A percentile compares a stretch with the other conserved stretches of the same genome.
Evolutionary conservation across 1,140 invertebrate genomes (phyloP).

Genomic region (Bombus huntii): DNA sequence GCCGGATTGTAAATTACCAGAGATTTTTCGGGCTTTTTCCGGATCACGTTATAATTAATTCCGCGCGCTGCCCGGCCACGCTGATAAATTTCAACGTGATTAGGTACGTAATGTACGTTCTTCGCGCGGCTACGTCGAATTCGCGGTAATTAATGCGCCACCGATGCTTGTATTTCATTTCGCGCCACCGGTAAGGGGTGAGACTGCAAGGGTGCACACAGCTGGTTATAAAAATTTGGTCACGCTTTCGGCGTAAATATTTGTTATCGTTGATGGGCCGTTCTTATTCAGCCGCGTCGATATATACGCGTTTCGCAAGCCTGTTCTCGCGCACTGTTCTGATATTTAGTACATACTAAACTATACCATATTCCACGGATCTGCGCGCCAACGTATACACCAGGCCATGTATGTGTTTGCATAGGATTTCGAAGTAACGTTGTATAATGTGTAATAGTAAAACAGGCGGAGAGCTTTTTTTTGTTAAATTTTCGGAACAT

Average conservation of each 20-base stretch:
- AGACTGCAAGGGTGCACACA: neutral
- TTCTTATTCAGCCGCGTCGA: neutral
- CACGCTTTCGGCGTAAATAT: slow-evolving; percentile 12
- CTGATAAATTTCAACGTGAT: slow-evolving; percentile 23
- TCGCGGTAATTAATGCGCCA: slow-evolving; percentile 12
- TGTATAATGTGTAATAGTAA: neutral
- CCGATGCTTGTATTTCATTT: neutral
- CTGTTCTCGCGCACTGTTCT: neutral
- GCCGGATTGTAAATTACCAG: slow-evolving; percentile 27
- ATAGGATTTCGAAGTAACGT: neutral
- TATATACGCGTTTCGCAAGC: neutral
- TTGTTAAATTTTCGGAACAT: neutral
- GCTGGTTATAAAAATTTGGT: slow-evolving; percentile 9
- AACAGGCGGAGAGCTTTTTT: neutral
- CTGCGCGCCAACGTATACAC: neutral
- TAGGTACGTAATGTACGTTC: slow-evolving; percentile 8
- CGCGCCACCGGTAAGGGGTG: neutral
- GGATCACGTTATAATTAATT: slow-evolving; percentile 33
- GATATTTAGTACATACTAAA: slow-evolving; percentile 9
- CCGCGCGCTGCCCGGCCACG: too few species aligned
- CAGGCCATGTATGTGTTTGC: neutral
- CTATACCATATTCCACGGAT: neutral
- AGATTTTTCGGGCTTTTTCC: slow-evolving; percentile 11
- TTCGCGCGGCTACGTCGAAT: slow-evolving; percentile 8
- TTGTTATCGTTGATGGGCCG: slow-evolving; percentile 4